Base-by-base conservation (phyloP, 37 sponge, comb jelly and placozoan species). In the Trichoplax adhaerens region DNA sequence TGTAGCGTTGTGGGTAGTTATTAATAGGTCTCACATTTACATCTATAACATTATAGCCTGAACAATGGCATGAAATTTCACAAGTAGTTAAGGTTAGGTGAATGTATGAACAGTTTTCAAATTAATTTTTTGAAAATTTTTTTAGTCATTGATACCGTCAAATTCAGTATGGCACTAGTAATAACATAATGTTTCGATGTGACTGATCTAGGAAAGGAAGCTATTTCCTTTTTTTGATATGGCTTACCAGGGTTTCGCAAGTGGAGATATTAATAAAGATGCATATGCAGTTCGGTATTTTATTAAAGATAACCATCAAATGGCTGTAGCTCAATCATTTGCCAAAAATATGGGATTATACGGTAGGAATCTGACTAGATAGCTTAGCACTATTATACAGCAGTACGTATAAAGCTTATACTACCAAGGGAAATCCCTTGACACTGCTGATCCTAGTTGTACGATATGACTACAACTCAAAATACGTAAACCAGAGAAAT, bases 341-440 rank as follows among this genome's bases (percentile, higher is more conserved):
- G 81, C 98, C 2, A 96, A 96, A 81, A 96, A 91, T 81, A 83
- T 96, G 84, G 98, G 98, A 62, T 87, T 96, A 6, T 96, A 96
- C 73, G 93, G 93, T 90, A 54, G 72, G 85, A 2, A 48, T 12
- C 61, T 52, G 61, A 71, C 64, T 7, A 7, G 61, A 60, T 60
- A 12, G 12, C 29, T 29, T 29, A 29, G 29, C 29, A 29, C 29
- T 29, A 29, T 29, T 29, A 29, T 29, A 29, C 29, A 29, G 29
- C 29, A 29, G 29, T 29, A 29, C 29, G 29, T 29, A 29, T 29
- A 29, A 29, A 29, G 29, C 29, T 29, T 29, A 29, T 29, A 29
- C 29, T 29, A 29, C 29, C 29, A 29, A 29, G 29, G 29, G 29
- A 29, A 29, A 29, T 29, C 29, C 29, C 29, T 29, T 29, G 29